Evolutionary conservation across 2,797 vertebrate genomes (phyloP).

Genomic region (Macropodus opercularis): DNA sequence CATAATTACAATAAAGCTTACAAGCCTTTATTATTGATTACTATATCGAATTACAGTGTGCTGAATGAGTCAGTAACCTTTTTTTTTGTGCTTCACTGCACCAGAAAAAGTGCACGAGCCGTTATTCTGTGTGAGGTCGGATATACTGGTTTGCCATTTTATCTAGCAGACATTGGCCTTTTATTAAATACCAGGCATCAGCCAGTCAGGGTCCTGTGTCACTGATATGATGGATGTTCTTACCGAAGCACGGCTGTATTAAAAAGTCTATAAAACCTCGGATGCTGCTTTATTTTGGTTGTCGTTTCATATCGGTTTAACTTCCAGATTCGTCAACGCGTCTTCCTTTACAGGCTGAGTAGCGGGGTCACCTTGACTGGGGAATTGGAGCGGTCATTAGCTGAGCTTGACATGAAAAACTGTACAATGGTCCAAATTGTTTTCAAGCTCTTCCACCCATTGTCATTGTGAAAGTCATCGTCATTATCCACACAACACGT

Average conservation of each 20-base stretch:
- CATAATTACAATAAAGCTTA: conserved; percentile 8
- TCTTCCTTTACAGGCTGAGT: too few species aligned
- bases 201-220: conserved; percentile 29
- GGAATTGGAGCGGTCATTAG: conserved; percentile 13
- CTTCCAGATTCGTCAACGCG: conserved; percentile 12
- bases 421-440: not conserved
- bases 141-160: conserved; percentile 61
- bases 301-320: conserved; percentile 7
- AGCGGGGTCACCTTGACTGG: conserved; percentile 42
- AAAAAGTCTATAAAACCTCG: conserved; percentile 26
- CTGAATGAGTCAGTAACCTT: not conserved
- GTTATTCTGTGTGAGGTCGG: conserved; percentile 7
- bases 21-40: conserved; percentile 13
- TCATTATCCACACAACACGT: too few species aligned
- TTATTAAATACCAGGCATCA: conserved; percentile 64
- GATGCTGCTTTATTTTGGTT: conserved; percentile 34
- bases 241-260: conserved; percentile 14
- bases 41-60: conserved; percentile 10
- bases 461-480: not conserved
- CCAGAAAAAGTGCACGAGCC: not conserved
- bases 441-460: not conserved
- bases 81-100: not conserved
- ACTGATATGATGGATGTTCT: conserved; percentile 48
- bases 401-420: not conserved
- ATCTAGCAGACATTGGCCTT: conserved; percentile 60